phyloP scores from a whole-genome alignment of 2,797 vertebrate species.

The Myiotriccus ornatus region DNA sequence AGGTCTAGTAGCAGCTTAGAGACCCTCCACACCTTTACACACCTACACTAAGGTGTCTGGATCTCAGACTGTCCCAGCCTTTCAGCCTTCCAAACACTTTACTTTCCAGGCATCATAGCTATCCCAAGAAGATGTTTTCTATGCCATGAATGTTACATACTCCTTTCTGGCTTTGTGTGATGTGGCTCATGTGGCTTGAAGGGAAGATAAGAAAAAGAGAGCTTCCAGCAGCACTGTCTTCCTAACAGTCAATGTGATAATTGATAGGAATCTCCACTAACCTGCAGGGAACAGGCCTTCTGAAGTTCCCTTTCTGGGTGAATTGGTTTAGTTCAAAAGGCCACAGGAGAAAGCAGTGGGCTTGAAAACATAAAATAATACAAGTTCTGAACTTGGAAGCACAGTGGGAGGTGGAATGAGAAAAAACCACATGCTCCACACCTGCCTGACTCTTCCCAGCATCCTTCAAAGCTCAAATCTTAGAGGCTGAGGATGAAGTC shows the following conservation, averaged over 20 bases:
- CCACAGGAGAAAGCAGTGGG: neutral
- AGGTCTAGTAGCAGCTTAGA: neutral
- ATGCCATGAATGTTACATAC: neutral
- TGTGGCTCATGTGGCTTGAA: neutral
- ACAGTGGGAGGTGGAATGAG: neutral
- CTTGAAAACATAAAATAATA: neutral
- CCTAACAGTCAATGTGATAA: neutral
- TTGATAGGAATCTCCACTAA: neutral
- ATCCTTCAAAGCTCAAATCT: neutral
- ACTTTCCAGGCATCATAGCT: neutral
- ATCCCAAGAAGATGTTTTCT: neutral
- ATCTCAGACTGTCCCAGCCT: neutral
- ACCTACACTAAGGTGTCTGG: neutral
- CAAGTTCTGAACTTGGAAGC: neutral
- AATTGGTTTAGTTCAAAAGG: neutral
- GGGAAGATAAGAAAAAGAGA: neutral
- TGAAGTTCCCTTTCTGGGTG: neutral
- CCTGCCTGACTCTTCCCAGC: neutral
- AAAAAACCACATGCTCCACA: neutral
- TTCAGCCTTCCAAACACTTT: neutral
- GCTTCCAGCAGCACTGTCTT: neutral
- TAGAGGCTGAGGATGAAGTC: neutral
- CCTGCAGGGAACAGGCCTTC: neutral
- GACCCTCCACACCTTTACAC: fast-evolving
- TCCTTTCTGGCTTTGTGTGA: neutral